Percentiles rank a stretch among this genome's conserved stretches.
Evolutionary conservation across 2,888 invertebrate species (phyloP).

Genomic region (Tetranychus piercei): DNA sequence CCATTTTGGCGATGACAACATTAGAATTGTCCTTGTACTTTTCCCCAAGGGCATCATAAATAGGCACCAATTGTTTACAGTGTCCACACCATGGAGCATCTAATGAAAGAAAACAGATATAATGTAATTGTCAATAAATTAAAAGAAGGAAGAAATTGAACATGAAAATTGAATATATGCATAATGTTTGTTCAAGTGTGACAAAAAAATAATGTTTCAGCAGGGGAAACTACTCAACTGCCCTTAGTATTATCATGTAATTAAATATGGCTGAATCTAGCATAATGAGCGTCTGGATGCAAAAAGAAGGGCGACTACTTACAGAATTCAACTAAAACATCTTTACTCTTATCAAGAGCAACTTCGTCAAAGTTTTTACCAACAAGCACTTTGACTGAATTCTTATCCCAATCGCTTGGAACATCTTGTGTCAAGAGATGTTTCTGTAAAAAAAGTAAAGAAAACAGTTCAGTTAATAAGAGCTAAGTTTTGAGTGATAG

Average conservation of each 20-base stretch:
- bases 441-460: constrained; percentile 38
- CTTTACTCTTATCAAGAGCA: constrained; percentile 64
- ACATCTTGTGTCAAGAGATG: constrained; percentile 82
- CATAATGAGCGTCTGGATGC: too few species aligned
- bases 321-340: constrained; percentile 83
- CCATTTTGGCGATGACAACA: constrained; percentile 92
- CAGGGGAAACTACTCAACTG: too few species aligned
- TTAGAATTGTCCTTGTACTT: constrained; percentile 61
- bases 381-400: constrained; percentile 77
- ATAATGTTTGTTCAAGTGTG: neutral
- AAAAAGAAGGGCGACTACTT: constrained; percentile 32
- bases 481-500: neutral
- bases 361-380: constrained; percentile 88
- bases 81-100: constrained; percentile 88
- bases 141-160: neutral
- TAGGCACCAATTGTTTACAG: constrained; percentile 90
- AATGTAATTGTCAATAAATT: neutral
- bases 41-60: constrained; percentile 87
- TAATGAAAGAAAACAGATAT: neutral
- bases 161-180: neutral
- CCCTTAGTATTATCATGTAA: too few species aligned
- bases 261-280: too few species aligned
- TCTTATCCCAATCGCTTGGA: constrained; percentile 91
- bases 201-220: too few species aligned
- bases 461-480: neutral